These are phyloP conservation scores for Lysiphlebus fabarum DNA, from an alignment of 1,140 invertebrate genomes.

Conservation along the genomic window DNA sequence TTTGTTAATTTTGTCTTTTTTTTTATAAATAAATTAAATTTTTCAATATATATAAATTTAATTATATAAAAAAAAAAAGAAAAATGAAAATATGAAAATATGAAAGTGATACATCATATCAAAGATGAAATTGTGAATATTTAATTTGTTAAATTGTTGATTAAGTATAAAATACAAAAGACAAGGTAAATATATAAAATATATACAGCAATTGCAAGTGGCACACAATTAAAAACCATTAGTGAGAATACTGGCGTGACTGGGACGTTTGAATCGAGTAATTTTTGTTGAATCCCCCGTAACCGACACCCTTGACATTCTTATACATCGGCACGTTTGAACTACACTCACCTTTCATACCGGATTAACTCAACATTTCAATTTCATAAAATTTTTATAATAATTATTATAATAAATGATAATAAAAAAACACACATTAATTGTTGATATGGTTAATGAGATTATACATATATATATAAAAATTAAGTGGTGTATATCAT, in stretches of 20 bases:
- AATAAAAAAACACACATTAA: too few species aligned
- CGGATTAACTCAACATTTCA: neutral
- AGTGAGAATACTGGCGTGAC: slow-evolving; percentile 39
- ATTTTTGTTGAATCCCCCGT: slow-evolving; percentile 36
- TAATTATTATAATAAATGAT: neutral
- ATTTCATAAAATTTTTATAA: neutral
- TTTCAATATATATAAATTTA: too few species aligned
- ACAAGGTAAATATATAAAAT: slow-evolving; percentile 15
- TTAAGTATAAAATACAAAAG: slow-evolving; percentile 1
- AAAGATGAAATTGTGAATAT: too few species aligned
- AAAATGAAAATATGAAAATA: too few species aligned
- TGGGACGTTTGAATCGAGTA: slow-evolving; percentile 33
- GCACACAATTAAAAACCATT: slow-evolving; percentile 51
- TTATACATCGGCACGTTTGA: slow-evolving; percentile 24
- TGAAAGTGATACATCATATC: slow-evolving; percentile 11
- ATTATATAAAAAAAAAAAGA: too few species aligned
- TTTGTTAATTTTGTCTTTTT: too few species aligned
- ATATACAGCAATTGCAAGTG: slow-evolving; percentile 24
- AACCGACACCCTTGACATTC: slow-evolving; percentile 50
- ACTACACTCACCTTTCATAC: slow-evolving; percentile 2
- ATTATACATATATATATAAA: too few species aligned
- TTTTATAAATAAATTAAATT: too few species aligned
- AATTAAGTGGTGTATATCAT: too few species aligned
- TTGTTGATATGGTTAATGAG: too few species aligned
- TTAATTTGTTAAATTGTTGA: too few species aligned